A percentile compares a stretch with the other conserved stretches of the same genome.
Evolutionary conservation across 2,113 vertebrate species (phyloP).

Genomic region (Channa argus): DNA sequence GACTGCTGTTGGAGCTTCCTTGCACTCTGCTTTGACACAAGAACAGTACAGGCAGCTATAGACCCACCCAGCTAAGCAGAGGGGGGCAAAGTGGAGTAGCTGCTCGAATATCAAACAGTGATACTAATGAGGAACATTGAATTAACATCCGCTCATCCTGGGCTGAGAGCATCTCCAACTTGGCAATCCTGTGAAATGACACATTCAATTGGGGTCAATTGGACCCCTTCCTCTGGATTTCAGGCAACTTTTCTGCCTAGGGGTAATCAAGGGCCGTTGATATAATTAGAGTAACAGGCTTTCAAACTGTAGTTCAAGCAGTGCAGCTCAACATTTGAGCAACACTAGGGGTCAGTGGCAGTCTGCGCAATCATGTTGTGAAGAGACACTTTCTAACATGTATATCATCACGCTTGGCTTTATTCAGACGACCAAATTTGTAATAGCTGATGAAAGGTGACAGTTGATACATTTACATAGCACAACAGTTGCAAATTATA

Average conservation of each 20-base stretch:
- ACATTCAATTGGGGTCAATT: slow-evolving; percentile 86
- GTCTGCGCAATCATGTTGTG: slow-evolving; percentile 65
- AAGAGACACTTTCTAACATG: slow-evolving; percentile 38
- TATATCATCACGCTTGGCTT: slow-evolving; percentile 19
- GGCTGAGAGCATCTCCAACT: slow-evolving; percentile 66
- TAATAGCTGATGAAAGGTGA: slow-evolving; percentile 6
- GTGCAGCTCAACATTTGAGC: slow-evolving; percentile 50
- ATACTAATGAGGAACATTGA: slow-evolving; percentile 52
- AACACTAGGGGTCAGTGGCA: slow-evolving; percentile 85
- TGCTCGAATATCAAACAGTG: slow-evolving; percentile 63
- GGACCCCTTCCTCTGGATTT: slow-evolving; percentile 81
- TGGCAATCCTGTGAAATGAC: slow-evolving; percentile 79
- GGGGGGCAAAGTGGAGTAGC: slow-evolving; percentile 49
- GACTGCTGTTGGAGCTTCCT: slow-evolving; percentile 76
- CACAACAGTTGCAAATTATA: background rate
- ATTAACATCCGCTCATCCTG: slow-evolving; percentile 67
- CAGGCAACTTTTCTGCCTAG: slow-evolving; percentile 73
- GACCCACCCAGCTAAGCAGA: slow-evolving; percentile 46
- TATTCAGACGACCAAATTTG: slow-evolving; percentile 12
- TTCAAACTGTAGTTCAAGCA: slow-evolving; percentile 51
- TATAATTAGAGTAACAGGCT: slow-evolving; percentile 78
- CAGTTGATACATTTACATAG: background rate
- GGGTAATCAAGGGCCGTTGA: slow-evolving; percentile 75
- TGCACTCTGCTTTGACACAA: slow-evolving; percentile 70
- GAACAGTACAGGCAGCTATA: slow-evolving; percentile 52